These are phyloP conservation scores for Crotalus viridis DNA, from an alignment of 2,113 vertebrate genomes.

Conservation along the genomic window DNA sequence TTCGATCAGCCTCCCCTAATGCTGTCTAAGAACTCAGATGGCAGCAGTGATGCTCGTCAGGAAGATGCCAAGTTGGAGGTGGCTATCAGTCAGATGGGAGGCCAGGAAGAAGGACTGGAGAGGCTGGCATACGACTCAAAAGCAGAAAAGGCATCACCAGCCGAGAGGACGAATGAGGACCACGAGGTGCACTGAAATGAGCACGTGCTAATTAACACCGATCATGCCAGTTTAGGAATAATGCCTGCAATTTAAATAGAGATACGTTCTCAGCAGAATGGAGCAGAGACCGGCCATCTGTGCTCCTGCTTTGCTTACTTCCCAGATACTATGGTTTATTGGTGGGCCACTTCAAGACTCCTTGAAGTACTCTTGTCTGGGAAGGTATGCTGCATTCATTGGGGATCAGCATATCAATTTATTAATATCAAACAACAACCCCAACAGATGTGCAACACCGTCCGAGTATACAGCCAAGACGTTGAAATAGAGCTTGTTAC, in stretches of 20 bases:
- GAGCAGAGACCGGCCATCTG: background rate
- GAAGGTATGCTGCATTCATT: background rate
- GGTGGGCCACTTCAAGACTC: background rate
- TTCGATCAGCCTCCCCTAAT: background rate
- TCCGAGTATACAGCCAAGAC: too few relatives aligned
- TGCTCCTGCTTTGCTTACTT: background rate
- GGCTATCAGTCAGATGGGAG: background rate
- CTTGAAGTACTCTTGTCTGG: background rate
- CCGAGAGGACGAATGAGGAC: background rate
- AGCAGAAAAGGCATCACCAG: background rate
- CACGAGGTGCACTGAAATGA: background rate
- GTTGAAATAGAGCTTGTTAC: too few relatives aligned
- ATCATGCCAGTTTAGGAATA: background rate
- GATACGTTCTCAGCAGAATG: background rate
- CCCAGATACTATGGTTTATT: background rate
- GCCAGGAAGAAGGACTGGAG: background rate
- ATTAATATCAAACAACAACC: background rate
- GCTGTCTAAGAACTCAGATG: background rate
- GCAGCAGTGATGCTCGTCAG: background rate
- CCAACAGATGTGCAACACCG: background rate
- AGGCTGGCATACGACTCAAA: background rate
- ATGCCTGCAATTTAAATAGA: background rate
- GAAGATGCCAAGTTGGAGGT: background rate
- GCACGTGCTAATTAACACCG: background rate
- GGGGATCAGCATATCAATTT: background rate